These are phyloP conservation scores for Argentina silus DNA, from an alignment of 2,797 vertebrate species.

Conservation along the genomic window DNA sequence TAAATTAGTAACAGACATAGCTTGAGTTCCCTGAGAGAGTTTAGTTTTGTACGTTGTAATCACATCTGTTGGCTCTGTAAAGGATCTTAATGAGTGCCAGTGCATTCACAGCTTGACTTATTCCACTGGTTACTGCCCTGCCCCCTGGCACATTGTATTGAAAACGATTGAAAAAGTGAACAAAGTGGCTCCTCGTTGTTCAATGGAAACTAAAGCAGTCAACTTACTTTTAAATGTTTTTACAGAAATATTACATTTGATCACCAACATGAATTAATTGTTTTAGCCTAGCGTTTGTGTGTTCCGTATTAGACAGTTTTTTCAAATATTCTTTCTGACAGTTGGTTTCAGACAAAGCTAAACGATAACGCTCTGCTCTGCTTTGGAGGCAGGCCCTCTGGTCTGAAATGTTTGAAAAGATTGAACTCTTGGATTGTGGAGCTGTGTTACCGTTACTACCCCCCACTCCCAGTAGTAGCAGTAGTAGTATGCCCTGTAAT, in stretches of 20 bases:
- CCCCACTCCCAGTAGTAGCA: no score
- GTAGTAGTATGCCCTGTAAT: no score
- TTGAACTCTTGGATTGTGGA: neutral
- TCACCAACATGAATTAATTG: neutral
- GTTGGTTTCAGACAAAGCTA: no score
- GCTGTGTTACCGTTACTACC: no score
- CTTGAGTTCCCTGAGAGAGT: slow-evolving; percentile 9
- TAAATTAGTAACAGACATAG: slow-evolving; percentile 37
- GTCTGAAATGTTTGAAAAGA: neutral
- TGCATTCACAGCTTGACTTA: slow-evolving; percentile 58
- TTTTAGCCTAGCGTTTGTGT: neutral
- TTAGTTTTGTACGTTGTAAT: slow-evolving; percentile 45
- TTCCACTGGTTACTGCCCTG: slow-evolving; percentile 56
- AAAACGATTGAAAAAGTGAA: slow-evolving; percentile 35
- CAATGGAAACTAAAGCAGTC: neutral
- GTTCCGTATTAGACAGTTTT: neutral
- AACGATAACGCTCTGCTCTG: no score
- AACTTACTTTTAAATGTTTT: neutral
- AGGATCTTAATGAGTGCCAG: slow-evolving; percentile 50
- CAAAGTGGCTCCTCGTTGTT: slow-evolving; percentile 30
- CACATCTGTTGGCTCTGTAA: slow-evolving; percentile 42
- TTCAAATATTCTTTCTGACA: neutral
- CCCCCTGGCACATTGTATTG: slow-evolving; percentile 24
- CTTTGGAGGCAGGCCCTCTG: neutral
- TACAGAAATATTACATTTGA: neutral